Evolutionary conservation across 2,888 invertebrate species (phyloP), one percentile per base, ranked within the genome.

Genomic region (Hipparchia sbordonii): DNA sequence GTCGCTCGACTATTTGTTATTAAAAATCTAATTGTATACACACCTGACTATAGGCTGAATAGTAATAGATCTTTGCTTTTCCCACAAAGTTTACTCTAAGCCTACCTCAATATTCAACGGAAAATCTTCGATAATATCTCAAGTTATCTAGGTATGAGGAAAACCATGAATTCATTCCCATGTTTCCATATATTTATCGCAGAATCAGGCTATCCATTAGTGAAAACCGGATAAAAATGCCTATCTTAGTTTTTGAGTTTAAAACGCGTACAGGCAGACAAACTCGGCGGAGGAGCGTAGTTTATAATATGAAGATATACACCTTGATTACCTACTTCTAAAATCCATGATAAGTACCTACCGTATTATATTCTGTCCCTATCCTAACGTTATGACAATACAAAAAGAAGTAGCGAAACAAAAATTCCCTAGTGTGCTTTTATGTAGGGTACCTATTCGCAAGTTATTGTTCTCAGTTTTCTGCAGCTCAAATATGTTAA

Each of bases 401-500:
- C 65, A 65, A 65, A 65, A 65, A 65, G 65, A 65, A 65, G 65
- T 65, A 9, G 65, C 23, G 10, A 23, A 65, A 65, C 65, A 33
- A 52, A 51, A 65, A 65, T 6, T 7, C 13, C 48, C 13, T 65
- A 51, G 51, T 51, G 52, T 65, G 65, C 1, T 52, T 6, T 6
- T 12, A 23, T 9, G 51, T 65, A 48, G 6, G 48, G 48, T 6
- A 12, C 51, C 62, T 62, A 62, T 52, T 76, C 69, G 73, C 63
- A 66, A 66, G 68, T 76, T 73, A 73, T 77, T 76, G 73, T 77
- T 74, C 76, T 75, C 67, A 75, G 74, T 76, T 81, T 73, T 74
- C 74, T 71, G 74, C 72, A 67, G 75, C 74, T 62, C 72, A 70
- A 71, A 72, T 71, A 72, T 68, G 70, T 72, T 61, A 68, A 71